Percentiles rank a stretch among this genome's conserved stretches.
These are phyloP conservation scores for Oxystoma pomonae DNA, from an alignment of 2,888 invertebrate species.

Conservation along the genomic window DNA sequence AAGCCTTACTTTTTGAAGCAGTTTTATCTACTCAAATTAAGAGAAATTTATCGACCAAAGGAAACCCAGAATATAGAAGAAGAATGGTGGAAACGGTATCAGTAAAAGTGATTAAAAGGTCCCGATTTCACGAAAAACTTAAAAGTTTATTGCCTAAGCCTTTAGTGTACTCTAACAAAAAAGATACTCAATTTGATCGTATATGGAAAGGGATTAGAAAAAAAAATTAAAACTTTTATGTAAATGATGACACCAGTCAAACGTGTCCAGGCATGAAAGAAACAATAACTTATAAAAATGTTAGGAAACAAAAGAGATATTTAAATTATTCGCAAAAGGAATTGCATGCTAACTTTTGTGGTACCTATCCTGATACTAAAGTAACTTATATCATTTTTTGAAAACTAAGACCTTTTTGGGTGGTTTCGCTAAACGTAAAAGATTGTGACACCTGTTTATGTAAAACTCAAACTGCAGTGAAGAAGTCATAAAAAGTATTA, in stretches of 20 bases:
- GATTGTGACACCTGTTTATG: background rate
- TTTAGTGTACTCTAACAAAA: slow-evolving; percentile 6
- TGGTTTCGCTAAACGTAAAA: background rate
- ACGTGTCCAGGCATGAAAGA: slow-evolving; percentile 11
- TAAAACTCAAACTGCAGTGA: slow-evolving; percentile 5
- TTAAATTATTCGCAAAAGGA: slow-evolving; percentile 3
- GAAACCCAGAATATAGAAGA: slow-evolving; percentile 7
- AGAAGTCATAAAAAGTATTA: slow-evolving; percentile 3
- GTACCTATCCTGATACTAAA: slow-evolving; percentile 3
- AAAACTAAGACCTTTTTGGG: slow-evolving; percentile 7
- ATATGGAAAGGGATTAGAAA: background rate
- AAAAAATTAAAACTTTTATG: slow-evolving; percentile 3
- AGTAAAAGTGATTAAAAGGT: slow-evolving; percentile 4
- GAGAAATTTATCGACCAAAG: slow-evolving; percentile 6
- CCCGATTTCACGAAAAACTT: slow-evolving; percentile 9
- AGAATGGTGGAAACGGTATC: slow-evolving; percentile 8
- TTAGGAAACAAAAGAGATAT: slow-evolving; percentile 9
- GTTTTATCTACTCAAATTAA: slow-evolving; percentile 12
- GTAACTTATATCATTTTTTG: slow-evolving; percentile 7
- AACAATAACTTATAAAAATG: slow-evolving; percentile 8
- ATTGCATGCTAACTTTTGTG: slow-evolving; percentile 3
- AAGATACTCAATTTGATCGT: slow-evolving; percentile 1
- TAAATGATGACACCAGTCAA: slow-evolving; percentile 5
- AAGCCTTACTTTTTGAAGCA: slow-evolving; percentile 9
- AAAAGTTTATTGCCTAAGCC: background rate